A percentile compares a stretch with the other conserved stretches of the same genome.
These are phyloP conservation scores for Orbicella faveolata DNA, from an alignment of 64 coral and sea anemone species.

Conservation along the genomic window DNA sequence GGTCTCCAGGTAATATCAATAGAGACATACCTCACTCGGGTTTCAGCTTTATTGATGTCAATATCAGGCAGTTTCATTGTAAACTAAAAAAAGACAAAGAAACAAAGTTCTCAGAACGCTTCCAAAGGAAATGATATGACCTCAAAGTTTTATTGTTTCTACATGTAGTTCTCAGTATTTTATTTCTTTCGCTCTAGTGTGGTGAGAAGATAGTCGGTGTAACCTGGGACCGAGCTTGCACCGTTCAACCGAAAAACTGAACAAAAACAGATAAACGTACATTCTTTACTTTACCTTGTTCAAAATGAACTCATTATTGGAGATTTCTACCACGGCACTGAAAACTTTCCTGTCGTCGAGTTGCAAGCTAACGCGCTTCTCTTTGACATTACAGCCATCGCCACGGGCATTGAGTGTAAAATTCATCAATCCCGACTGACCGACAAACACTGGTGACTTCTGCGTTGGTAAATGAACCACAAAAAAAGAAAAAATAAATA, in stretches of 20 bases:
- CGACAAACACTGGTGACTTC: constrained; percentile 13
- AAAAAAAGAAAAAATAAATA: background rate
- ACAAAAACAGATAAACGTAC: background rate
- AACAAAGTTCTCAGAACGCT: background rate
- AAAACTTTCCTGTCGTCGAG: constrained; percentile 51
- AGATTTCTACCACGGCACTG: constrained; percentile 31
- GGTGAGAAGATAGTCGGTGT: no score
- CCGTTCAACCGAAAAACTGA: background rate
- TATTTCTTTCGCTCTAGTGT: no score
- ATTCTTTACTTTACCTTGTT: background rate
- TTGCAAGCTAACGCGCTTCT: background rate
- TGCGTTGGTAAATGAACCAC: background rate
- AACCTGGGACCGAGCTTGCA: background rate
- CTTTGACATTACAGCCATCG: background rate
- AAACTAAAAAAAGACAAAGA: constrained; percentile 14
- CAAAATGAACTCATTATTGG: constrained; percentile 17
- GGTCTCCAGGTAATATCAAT: background rate
- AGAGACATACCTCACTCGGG: constrained; percentile 38
- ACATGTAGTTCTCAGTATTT: no score
- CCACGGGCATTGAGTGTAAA: constrained; percentile 18
- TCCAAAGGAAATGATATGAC: no score
- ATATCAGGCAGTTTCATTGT: constrained; percentile 45
- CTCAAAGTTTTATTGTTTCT: no score
- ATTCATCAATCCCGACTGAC: constrained; percentile 13
- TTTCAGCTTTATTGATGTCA: constrained; percentile 58